Percentiles rank a stretch among this genome's conserved stretches.
Evolutionary conservation across 35 echinoderm and acorn worm species (phyloP).

Genomic region (Patiria miniata): DNA sequence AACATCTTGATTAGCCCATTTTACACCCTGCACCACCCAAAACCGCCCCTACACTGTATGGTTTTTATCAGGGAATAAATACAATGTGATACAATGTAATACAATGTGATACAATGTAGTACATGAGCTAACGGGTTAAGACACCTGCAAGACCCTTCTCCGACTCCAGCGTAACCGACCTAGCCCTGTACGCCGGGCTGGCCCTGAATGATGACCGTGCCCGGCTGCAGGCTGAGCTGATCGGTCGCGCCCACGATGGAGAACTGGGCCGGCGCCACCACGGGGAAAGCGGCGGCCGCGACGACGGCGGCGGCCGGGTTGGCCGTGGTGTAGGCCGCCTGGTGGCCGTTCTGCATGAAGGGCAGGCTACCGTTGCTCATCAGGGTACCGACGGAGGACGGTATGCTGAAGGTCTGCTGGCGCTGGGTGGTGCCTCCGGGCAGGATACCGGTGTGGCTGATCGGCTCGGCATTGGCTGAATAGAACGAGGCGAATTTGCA

Average conservation of each 20-base stretch:
- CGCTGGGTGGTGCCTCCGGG: conserved; percentile 83
- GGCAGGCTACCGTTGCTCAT: not conserved
- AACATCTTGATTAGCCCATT: too few species aligned
- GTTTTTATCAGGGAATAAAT: too few species aligned
- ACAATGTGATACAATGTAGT: too few species aligned
- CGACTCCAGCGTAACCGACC: not conserved
- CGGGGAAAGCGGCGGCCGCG: not conserved
- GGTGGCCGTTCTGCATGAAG: conserved; percentile 9
- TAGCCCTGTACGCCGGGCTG: conserved; percentile 2
- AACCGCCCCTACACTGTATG: too few species aligned
- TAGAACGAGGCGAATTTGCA: too few species aligned
- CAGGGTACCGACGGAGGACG: conserved; percentile 56
- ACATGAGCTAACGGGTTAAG: too few species aligned
- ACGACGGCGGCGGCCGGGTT: too few species aligned
- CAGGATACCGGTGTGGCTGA: conserved; percentile 84
- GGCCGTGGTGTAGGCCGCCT: not conserved
- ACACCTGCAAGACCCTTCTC: not conserved
- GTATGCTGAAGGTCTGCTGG: conserved; percentile 74
- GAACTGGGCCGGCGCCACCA: conserved; percentile 18
- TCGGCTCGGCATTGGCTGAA: conserved; percentile 92
- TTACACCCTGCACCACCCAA: too few species aligned
- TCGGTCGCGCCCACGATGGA: not conserved
- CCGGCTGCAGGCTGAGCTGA: conserved; percentile 17
- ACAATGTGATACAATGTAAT: too few species aligned
- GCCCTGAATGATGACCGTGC: not conserved